phyloP scores from a whole-genome alignment of 2,113 vertebrate species.

The Conger conger region DNA sequence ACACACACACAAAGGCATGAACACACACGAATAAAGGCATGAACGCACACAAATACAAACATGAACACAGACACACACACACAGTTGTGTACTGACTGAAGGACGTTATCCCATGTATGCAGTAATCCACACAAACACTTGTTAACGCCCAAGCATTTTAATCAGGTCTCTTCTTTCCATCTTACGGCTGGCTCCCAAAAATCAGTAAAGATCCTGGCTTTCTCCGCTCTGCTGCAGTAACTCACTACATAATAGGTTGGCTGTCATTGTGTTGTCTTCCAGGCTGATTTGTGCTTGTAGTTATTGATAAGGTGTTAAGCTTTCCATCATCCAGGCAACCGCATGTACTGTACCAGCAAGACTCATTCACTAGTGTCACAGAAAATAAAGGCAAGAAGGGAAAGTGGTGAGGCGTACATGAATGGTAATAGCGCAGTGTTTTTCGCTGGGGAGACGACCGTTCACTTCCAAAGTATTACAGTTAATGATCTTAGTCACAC shows the following conservation, averaged over 20 bases:
- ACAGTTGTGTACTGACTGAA: too few relatives aligned
- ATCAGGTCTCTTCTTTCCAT: not conserved
- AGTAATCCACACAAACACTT: not conserved
- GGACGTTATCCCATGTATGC: too few relatives aligned
- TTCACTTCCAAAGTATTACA: not conserved
- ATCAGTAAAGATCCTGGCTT: not conserved
- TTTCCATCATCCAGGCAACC: constrained; percentile 3
- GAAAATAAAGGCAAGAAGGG: not conserved
- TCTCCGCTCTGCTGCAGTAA: not conserved
- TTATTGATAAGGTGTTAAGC: constrained; percentile 34
- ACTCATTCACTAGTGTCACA: not conserved
- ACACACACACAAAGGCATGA: not conserved
- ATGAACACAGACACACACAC: not conserved
- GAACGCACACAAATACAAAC: too few relatives aligned
- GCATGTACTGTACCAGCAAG: constrained; percentile 22
- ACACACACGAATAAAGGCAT: too few relatives aligned
- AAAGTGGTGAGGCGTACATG: not conserved
- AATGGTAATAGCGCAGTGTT: constrained; percentile 8
- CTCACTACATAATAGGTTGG: constrained; percentile 23
- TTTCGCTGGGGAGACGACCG: not conserved
- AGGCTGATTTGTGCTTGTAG: constrained; percentile 21
- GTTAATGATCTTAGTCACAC: not conserved
- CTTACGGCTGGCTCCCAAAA: not conserved
- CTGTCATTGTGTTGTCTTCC: not conserved
- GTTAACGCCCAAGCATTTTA: not conserved